Evolutionary conservation across 2,797 vertebrate species (phyloP), one percentile per base, ranked within the genome.

Genomic region (Melanogrammus aeglefinus): DNA sequence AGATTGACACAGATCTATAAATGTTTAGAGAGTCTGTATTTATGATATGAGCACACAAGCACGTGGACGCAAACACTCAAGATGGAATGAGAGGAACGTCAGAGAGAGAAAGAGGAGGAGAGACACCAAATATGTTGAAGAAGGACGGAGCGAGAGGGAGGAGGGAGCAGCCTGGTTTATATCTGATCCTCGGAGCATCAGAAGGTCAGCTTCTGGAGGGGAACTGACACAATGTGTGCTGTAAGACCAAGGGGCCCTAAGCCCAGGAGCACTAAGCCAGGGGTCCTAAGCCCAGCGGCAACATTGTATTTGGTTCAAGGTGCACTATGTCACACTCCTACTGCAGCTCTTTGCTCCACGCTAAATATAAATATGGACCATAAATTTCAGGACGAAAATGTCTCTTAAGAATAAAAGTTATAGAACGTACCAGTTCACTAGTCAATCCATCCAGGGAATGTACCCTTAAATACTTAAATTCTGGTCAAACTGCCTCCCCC

Each of bases 11-110:
- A 69, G n/a, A 6, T n/a, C 27, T 27, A 69, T 69, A 27, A 27
- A 27, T 69, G 63, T 69, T 69, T 69, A 69, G 10, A 66, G n/a
- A 69, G 63, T 69, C 63, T 69, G 24, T 69, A 69, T 27, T 69
- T 24, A 85, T 77, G 82, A 87, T 12, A 51, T 31, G 79, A 66
- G 10, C 81, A 77, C 70, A 63, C 44, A 63, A 14, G n/a, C 76
- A 41, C 78, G 7, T 66, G 16, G 13, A 21, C 41, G 24, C 70
- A 73, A 27, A 73, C 44, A 16, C 38, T 36, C 16, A 47, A 47
- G 47, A 51, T 33, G 29, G 72, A 51, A 14, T 27, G 47, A 12
- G 27, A 21, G 14, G 44, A 35, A 35, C n/a, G 14, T 4, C 21
- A 75, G 41, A 35, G 41, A 75, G 74, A 51, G 44, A 75, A 24